Evolutionary conservation across 2,797 vertebrate genomes (phyloP).

Genomic region (Monodelphis domestica): DNA sequence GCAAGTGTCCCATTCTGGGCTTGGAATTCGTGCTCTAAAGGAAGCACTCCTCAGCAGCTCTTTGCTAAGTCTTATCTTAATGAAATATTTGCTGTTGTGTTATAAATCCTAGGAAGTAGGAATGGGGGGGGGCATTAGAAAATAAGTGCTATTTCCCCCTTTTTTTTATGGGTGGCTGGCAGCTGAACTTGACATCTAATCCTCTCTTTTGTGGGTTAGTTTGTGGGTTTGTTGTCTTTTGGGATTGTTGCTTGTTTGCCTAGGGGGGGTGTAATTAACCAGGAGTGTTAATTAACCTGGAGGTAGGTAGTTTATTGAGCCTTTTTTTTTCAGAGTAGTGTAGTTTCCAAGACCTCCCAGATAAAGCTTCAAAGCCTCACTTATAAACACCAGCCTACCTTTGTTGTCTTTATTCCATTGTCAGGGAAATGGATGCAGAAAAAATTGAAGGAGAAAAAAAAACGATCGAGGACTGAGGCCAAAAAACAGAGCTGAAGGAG

Average conservation of each 20-base stretch:
- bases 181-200: slow-evolving; percentile 75
- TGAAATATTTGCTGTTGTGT: slow-evolving; percentile 76
- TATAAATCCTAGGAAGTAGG: slow-evolving; percentile 62
- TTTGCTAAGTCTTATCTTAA: slow-evolving; percentile 77
- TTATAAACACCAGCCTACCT: background rate
- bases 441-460: background rate
- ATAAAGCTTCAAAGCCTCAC: background rate
- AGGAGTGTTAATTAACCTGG: slow-evolving; percentile 29
- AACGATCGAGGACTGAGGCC: background rate
- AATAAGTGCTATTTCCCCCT: slow-evolving; percentile 53
- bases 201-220: slow-evolving; percentile 43
- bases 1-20: slow-evolving; percentile 53
- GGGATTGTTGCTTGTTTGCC: background rate
- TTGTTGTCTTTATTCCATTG: background rate
- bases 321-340: slow-evolving; percentile 12
- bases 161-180: slow-evolving; percentile 43
- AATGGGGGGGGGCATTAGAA: slow-evolving; percentile 52
- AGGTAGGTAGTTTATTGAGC: background rate
- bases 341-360: slow-evolving; percentile 12
- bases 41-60: slow-evolving; percentile 60
- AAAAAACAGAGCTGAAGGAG: slow-evolving; percentile 22
- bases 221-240: slow-evolving; percentile 7
- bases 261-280: slow-evolving; percentile 25
- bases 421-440: background rate
- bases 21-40: slow-evolving; percentile 68